Evolutionary conservation across 2,113 vertebrate genomes (phyloP), one percentile per base, ranked within the genome.

Genomic region (Edolisoma coerulescens): DNA sequence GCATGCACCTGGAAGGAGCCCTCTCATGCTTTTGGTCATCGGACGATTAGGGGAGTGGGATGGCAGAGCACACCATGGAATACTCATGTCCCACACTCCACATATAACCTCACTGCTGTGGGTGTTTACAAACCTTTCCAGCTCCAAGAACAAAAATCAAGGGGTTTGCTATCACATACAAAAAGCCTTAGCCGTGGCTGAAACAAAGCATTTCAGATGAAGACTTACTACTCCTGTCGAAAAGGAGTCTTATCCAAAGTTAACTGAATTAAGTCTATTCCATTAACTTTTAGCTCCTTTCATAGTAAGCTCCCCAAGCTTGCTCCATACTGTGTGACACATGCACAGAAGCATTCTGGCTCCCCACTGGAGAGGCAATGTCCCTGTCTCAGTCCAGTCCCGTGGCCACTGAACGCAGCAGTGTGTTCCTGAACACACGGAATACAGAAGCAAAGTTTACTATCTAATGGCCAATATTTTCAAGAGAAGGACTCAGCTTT

Each of bases 281-380:
- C 41, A 13, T 86, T 45, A 45, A 39, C 8, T 74, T 67, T 54
- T 50, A 77, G 26, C 26, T 49, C 6, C 15, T 82, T 32, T 90
- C 54, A 16, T n/a, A 23, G 20, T 14, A 61, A 63, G 19, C 49
- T 86, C 15, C 65, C 47, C 12, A 68, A 1, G 27, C 26, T 71
- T 52, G 33, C 64, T 57, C 35, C n/a, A 10, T 17, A 6, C 28
- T 37, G 11, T 42, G 18, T 73, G 41, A 15, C 1, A 64, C 32
- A 44, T 22, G 26, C 11, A 54, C 37, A 63, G n/a, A 27, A 27
- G 47, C 27, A 7, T 14, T 30, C 57, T 73, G 15, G 27, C 57
- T 69, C 27, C 10, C 8, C 32, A 2, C 15, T 24, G 23, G 54
- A 13, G 49, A 53, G 80, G 16, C 44, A 54, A 2, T 0, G 0